A percentile compares a stretch with the other conserved stretches of the same genome.
phyloP scores from a whole-genome alignment of 2,888 invertebrate species.

The Epiblema foenella region DNA sequence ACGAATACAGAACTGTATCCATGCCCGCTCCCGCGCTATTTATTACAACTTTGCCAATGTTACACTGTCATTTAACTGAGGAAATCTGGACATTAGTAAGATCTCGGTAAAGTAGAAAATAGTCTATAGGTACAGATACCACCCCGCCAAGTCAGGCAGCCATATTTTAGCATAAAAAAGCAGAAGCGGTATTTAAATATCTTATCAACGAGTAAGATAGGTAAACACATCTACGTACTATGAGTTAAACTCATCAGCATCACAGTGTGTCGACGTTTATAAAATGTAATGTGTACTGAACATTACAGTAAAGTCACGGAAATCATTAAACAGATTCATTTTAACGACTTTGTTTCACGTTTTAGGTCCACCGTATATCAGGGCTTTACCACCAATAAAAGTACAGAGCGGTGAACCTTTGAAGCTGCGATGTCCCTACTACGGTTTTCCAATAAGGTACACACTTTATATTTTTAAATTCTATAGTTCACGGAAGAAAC shows the following conservation, averaged over 20 bases:
- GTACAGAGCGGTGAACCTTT: slow-evolving; percentile 91
- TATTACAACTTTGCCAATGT: no score
- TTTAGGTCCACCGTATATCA: slow-evolving; percentile 90
- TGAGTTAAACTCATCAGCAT: neutral
- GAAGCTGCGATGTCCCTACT: slow-evolving; percentile 92
- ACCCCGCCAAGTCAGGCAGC: no score
- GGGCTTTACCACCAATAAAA: slow-evolving; percentile 89
- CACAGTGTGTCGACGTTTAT: neutral
- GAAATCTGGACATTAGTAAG: no score
- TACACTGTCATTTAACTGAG: no score
- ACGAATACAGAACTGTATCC: no score
- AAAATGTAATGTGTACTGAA: no score
- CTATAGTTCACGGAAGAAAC: neutral
- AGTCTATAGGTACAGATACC: no score
- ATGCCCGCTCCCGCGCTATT: no score
- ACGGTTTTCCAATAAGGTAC: slow-evolving; percentile 92
- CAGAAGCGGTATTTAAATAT: no score
- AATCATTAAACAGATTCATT: slow-evolving; percentile 21
- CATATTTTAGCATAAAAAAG: no score
- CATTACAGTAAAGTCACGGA: neutral
- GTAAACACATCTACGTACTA: neutral
- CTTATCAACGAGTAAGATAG: no score
- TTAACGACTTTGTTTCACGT: slow-evolving; percentile 46
- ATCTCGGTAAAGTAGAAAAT: no score
- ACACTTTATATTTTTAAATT: neutral